Conservation (phyloP, 1,140 invertebrate genomes). For the Phthorimaea operculella region DNA sequence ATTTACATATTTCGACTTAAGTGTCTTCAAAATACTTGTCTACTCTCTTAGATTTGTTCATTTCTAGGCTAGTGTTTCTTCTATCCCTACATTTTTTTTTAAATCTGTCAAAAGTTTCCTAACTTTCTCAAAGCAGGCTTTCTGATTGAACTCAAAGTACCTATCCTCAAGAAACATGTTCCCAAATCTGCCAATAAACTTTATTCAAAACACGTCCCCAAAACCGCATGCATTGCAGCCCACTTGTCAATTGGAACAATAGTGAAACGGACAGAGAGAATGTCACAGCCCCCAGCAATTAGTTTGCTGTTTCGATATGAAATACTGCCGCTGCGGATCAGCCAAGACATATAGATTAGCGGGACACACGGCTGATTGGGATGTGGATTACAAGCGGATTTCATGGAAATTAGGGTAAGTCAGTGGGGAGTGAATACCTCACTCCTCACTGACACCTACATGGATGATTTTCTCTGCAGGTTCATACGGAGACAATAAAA, state of each 20-base stretch:
- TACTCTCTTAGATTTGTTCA: too few species aligned
- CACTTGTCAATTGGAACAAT: not conserved
- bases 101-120: too few species aligned
- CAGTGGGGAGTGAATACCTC: not conserved
- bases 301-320: constrained; percentile 55
- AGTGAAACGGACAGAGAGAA: constrained; percentile 29
- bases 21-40: too few species aligned
- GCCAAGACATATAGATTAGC: constrained; percentile 61
- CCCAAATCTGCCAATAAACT: not conserved
- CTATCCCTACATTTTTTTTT: too few species aligned
- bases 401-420: constrained; percentile 4
- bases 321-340: constrained; percentile 50
- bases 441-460: too few species aligned
- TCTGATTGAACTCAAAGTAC: too few species aligned
- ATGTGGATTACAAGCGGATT: constrained; percentile 4
- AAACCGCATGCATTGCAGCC: not conserved
- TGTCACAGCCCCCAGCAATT: constrained; percentile 50
- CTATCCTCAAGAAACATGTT: too few species aligned
- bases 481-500: too few species aligned
- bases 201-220: not conserved
- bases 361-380: constrained; percentile 27
- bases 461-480: too few species aligned
- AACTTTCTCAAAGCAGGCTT: too few species aligned
- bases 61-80: too few species aligned
- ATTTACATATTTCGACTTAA: too few species aligned